phyloP scores from a whole-genome alignment of 2,113 vertebrate species.

The Myrmophylax atrothorax region DNA sequence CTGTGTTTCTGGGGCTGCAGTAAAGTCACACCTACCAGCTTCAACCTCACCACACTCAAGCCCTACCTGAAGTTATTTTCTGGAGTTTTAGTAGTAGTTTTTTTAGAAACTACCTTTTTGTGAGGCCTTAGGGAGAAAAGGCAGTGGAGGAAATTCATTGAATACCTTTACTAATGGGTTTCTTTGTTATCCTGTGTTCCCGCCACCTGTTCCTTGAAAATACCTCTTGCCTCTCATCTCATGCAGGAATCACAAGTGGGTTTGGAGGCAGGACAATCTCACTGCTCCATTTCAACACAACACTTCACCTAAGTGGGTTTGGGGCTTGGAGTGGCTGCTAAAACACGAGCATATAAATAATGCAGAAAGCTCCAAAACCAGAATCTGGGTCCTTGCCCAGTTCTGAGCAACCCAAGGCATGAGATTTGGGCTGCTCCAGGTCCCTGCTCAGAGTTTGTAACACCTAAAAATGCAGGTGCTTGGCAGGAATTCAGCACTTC shows the following conservation, averaged over 20 bases:
- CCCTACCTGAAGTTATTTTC: neutral
- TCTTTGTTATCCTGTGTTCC: neutral
- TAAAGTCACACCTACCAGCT: neutral
- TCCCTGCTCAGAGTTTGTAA: neutral
- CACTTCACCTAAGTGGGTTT: neutral
- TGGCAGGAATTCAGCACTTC: neutral
- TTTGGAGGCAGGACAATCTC: neutral
- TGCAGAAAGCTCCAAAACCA: neutral
- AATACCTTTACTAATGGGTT: slow-evolving; percentile 10
- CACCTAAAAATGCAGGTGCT: slow-evolving; percentile 51
- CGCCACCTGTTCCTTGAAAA: slow-evolving; percentile 21
- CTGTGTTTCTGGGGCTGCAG: neutral
- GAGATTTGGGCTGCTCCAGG: neutral
- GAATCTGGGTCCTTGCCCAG: slow-evolving; percentile 2
- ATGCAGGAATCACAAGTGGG: neutral
- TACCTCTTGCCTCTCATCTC: neutral
- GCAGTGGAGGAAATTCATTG: neutral
- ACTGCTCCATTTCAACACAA: neutral
- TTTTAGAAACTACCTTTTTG: neutral
- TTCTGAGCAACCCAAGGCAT: neutral
- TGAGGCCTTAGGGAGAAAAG: neutral
- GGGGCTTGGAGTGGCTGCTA: neutral
- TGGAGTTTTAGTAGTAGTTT: neutral
- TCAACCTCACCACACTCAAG: neutral
- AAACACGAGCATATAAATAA: neutral